Conservation (phyloP, 2,888 invertebrate species). For the Neuroscelio doddi region DNA sequence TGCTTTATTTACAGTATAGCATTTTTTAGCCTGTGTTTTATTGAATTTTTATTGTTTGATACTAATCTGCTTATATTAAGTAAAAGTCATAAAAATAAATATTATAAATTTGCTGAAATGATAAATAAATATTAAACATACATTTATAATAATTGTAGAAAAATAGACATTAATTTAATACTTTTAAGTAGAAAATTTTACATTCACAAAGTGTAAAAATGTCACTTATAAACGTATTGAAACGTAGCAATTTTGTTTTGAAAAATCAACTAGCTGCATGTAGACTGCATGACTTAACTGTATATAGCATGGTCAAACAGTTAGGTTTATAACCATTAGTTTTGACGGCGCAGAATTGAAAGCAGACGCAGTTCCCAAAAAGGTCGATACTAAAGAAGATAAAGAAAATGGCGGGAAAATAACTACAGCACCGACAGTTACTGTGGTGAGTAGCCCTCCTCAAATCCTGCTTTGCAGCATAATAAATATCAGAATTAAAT, state of each 20-base stretch:
- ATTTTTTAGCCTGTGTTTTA: no score
- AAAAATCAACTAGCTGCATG: constrained; percentile 48
- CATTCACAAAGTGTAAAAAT: not conserved
- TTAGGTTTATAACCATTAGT: constrained; percentile 65
- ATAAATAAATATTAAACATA: no score
- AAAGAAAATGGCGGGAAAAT: constrained; percentile 68
- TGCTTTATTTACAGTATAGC: no score
- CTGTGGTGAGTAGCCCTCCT: constrained; percentile 61
- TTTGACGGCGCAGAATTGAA: constrained; percentile 68
- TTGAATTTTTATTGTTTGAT: constrained; percentile 1
- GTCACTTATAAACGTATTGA: no score
- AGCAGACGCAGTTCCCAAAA: constrained; percentile 65
- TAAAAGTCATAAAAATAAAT: no score
- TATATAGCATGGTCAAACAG: constrained; percentile 56
- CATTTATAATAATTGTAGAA: no score
- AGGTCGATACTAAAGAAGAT: constrained; percentile 67
- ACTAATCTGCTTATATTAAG: no score
- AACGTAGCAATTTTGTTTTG: constrained; percentile 1
- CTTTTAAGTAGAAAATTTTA: constrained; percentile 13
- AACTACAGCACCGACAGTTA: constrained; percentile 58
- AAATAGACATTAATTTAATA: no score
- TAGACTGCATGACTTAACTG: constrained; percentile 50
- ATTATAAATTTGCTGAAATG: no score
- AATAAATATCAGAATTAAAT: constrained; percentile 1
- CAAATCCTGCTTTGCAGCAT: constrained; percentile 11